These are phyloP conservation scores for Hydrochoerus hydrochaeris DNA, from an alignment of 2,113 vertebrate species.

Conservation along the genomic window DNA sequence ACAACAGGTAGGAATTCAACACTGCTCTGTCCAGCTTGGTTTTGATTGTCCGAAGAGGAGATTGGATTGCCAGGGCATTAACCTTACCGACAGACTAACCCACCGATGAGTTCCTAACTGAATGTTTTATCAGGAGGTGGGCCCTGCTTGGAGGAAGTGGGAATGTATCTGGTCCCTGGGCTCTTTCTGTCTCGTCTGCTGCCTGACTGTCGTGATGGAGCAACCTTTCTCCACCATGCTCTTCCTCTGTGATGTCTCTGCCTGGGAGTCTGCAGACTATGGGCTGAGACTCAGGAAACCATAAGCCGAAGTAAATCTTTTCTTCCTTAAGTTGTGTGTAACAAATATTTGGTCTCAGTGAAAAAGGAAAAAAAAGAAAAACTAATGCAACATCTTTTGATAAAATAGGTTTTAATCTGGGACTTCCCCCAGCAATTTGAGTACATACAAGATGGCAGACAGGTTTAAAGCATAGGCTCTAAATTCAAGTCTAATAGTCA, in stretches of 20 bases:
- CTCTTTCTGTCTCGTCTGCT: no score
- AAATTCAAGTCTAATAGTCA: not conserved
- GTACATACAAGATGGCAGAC: not conserved
- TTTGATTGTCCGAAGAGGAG: not conserved
- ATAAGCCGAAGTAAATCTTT: not conserved
- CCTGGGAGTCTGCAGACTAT: not conserved
- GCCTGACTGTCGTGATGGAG: not conserved
- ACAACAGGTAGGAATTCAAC: not conserved
- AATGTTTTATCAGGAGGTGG: not conserved
- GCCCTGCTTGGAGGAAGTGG: not conserved
- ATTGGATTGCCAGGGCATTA: not conserved
- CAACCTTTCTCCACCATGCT: not conserved
- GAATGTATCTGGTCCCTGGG: not conserved
- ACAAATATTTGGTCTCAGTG: not conserved
- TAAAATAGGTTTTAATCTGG: constrained; percentile 1
- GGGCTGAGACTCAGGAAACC: not conserved
- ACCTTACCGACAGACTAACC: not conserved
- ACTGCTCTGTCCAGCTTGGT: not conserved
- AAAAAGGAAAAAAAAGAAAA: not conserved
- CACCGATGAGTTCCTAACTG: not conserved
- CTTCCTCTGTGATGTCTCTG: not conserved
- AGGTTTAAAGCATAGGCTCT: not conserved
- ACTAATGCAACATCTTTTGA: not conserved
- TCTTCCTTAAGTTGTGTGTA: not conserved
- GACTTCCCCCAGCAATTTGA: not conserved